phyloP scores from a whole-genome alignment of 2,113 vertebrate genomes.

The Nyctibius bracteatus region DNA sequence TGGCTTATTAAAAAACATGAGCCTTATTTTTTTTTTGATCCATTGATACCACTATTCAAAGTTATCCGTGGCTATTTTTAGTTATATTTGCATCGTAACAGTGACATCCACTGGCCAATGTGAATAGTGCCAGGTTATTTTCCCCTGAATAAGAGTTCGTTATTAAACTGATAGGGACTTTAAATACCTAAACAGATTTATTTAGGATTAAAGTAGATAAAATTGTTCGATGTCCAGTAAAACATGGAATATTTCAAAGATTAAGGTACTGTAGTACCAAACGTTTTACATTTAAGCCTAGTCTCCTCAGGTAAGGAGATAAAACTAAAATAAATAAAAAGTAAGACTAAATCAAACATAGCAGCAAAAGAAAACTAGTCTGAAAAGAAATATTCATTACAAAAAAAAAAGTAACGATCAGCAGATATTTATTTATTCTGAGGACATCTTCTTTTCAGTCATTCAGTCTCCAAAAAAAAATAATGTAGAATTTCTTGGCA shows the following conservation, averaged over 20 bases:
- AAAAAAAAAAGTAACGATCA: neutral
- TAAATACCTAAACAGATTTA: neutral
- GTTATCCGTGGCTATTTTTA: neutral
- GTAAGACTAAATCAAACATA: neutral
- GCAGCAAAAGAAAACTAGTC: neutral
- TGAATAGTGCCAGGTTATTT: neutral
- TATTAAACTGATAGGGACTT: neutral
- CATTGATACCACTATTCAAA: no score
- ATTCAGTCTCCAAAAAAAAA: neutral
- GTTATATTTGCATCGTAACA: neutral
- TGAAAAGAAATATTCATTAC: neutral
- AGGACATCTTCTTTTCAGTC: neutral
- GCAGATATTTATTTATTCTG: neutral
- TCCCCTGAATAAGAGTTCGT: rapidly evolving
- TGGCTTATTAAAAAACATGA: neutral
- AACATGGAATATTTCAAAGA: neutral
- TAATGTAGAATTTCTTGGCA: neutral
- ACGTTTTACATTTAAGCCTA: neutral
- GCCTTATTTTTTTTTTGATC: neutral
- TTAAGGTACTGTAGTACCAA: neutral
- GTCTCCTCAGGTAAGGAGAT: neutral
- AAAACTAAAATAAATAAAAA: neutral
- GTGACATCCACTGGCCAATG: constrained; percentile 38
- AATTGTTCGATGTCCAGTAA: neutral
- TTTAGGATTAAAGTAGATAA: neutral